Percentiles rank a stretch among this genome's conserved stretches.
Evolutionary conservation across 2,113 vertebrate genomes (phyloP).

Genomic region (Brachypteracias leptosomus): DNA sequence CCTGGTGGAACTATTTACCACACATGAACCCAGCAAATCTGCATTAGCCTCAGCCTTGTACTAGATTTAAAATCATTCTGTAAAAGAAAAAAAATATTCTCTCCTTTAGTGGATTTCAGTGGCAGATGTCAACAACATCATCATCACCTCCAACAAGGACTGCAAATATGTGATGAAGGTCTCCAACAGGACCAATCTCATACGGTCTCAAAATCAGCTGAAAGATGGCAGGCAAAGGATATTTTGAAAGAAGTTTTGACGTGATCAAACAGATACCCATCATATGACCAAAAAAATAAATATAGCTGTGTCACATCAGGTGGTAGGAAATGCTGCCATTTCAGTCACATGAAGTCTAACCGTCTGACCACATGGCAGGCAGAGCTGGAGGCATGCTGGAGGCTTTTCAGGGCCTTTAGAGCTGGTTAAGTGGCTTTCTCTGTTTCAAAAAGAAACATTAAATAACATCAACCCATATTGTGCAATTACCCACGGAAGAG

Average conservation of each 20-base stretch:
- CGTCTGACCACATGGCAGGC: rapidly evolving
- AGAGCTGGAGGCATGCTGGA: rapidly evolving
- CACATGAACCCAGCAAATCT: not conserved
- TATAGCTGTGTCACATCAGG: rapidly evolving
- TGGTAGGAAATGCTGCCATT: not conserved
- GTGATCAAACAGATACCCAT: not conserved
- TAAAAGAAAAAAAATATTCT: not conserved
- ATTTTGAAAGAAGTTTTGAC: not conserved
- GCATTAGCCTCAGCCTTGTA: not conserved
- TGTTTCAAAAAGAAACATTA: not conserved
- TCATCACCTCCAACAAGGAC: not conserved
- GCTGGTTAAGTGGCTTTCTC: not conserved
- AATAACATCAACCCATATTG: not conserved
- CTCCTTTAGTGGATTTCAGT: not conserved
- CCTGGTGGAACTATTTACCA: not conserved
- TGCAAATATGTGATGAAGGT: not conserved
- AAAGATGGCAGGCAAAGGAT: not conserved
- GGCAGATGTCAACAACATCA: not conserved
- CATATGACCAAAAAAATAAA: not conserved
- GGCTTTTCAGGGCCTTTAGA: rapidly evolving
- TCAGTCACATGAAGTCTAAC: not conserved
- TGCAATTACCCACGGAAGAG: rapidly evolving
- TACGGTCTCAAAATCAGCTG: not conserved
- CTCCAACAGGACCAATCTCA: not conserved
- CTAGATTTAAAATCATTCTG: not conserved